Percentiles rank a stretch among this genome's conserved stretches.
These are phyloP conservation scores for Vidua chalybeata DNA, from an alignment of 2,113 vertebrate genomes.

Conservation along the genomic window DNA sequence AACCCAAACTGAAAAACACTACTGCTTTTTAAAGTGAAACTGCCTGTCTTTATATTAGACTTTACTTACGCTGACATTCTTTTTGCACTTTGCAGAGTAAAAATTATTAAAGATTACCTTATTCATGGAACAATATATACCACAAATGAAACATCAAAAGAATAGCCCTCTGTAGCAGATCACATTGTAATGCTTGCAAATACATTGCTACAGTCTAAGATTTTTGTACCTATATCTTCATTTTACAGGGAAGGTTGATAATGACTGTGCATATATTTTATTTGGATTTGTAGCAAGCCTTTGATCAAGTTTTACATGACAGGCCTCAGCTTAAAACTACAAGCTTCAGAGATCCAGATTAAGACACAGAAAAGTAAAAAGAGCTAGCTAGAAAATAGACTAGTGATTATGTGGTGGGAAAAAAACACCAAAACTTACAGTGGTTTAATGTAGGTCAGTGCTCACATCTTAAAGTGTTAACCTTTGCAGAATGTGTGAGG, in stretches of 20 bases:
- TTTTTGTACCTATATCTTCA: conserved; percentile 28
- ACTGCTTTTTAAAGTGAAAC: background rate
- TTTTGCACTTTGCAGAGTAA: background rate
- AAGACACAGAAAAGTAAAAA: conserved; percentile 25
- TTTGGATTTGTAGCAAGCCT: conserved; percentile 52
- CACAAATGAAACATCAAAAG: conserved; percentile 38
- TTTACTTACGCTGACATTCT: background rate
- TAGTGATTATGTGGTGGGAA: background rate
- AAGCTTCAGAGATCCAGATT: conserved; percentile 40
- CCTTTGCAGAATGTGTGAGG: background rate
- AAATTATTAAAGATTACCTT: conserved; percentile 36
- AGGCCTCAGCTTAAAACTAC: conserved; percentile 38
- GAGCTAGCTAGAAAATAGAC: conserved; percentile 8
- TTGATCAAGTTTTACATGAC: conserved; percentile 54
- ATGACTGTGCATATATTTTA: conserved; percentile 29
- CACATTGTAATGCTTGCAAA: conserved; percentile 42
- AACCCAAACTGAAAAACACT: rapidly evolving
- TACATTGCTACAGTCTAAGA: background rate
- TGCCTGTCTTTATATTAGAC: background rate
- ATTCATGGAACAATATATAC: conserved; percentile 18
- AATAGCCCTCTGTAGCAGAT: conserved; percentile 18
- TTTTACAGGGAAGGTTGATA: conserved; percentile 48
- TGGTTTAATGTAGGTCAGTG: background rate
- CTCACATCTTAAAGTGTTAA: background rate
- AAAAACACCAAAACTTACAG: background rate